These are phyloP conservation scores for Drosophila setifemur DNA, from an alignment of 1,140 invertebrate species.

Conservation along the genomic window DNA sequence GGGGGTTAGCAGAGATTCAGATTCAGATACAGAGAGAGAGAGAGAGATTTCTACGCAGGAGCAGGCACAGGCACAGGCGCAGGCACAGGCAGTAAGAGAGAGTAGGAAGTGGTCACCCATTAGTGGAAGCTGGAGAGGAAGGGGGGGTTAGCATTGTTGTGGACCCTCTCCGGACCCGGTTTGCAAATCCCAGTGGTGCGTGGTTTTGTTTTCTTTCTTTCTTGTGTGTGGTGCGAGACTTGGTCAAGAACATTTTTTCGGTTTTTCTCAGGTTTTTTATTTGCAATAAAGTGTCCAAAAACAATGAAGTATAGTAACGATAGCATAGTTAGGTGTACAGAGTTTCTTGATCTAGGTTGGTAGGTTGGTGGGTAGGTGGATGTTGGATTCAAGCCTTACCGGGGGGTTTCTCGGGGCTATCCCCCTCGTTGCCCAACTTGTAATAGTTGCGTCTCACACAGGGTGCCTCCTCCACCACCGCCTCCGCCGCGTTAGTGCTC, in stretches of 20 bases:
- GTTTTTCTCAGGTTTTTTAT: slow-evolving; percentile 25
- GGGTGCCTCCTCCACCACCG: slow-evolving; percentile 39
- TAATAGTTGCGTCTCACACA: slow-evolving; percentile 69
- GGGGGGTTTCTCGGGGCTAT: slow-evolving; percentile 18
- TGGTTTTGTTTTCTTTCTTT: neutral
- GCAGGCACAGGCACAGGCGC: slow-evolving; percentile 15
- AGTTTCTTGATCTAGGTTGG: slow-evolving; percentile 18
- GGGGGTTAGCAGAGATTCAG: too few relatives aligned
- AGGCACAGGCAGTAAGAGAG: neutral
- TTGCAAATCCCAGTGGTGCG: slow-evolving; percentile 26
- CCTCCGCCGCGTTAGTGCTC: slow-evolving; percentile 56
- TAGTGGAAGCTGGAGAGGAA: slow-evolving; percentile 18
- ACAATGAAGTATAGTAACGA: slow-evolving; percentile 7
- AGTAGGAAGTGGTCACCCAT: slow-evolving; percentile 2
- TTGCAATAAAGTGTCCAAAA: slow-evolving; percentile 33
- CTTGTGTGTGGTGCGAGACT: slow-evolving; percentile 25
- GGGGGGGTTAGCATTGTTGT: slow-evolving; percentile 11
- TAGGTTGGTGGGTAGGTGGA: neutral
- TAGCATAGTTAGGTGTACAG: slow-evolving; percentile 42
- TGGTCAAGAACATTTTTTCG: slow-evolving; percentile 29
- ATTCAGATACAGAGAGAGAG: too few relatives aligned
- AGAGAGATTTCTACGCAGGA: slow-evolving; percentile 30
- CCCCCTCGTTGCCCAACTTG: slow-evolving; percentile 53
- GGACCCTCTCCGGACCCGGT: neutral
- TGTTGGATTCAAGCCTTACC: slow-evolving; percentile 37